Base-by-base conservation (phyloP, 30 jellyfish, hydroid and myxozoan genomes). In the Mastigias papua region DNA sequence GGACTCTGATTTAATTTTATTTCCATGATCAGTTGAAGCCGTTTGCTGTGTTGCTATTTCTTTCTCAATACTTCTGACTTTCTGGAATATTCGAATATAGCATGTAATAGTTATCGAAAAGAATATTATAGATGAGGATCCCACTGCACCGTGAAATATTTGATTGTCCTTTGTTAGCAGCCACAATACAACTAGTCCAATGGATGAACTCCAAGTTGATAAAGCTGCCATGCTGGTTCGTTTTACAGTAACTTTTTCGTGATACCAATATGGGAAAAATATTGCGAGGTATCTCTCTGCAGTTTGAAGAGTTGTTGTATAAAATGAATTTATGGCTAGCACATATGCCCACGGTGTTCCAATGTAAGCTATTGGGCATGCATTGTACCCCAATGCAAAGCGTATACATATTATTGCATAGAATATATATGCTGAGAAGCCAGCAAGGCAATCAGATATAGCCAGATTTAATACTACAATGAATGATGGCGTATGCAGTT, bases 401-500 rank as follows among this genome's bases (percentile, higher is more conserved):
- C 35, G 76, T 1, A 85, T 72, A 22, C 87, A 49, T 15, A 48
- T 73, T 19, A 48, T 42, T 10, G 94, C 81, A 73, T 85, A 85
- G 83, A 35, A 85, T 1, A 75, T 13, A 54, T 51, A 85, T 15
- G 83, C 81, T 1, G 76, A 22, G 30, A 75, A 57, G 22, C 94
- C 94, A 10, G 83, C 48, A 48, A 85, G 76, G 73, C 71, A 84
- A 32, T 84, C 93, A 2, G 93, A 50, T 16, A 84, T 67, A 0
- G 93, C 93, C 22, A 84, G 86, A 60, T 84, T 84, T 23, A 34
- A 69, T 22, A 84, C 70, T 19, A 84, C 58, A 20, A 34, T 27
- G 34, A 35, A 84, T n/a, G 93, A 71, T 21, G 93, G 93, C 6
- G 93, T 69, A 29, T 70, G 83, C 48, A 84, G 54, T 61, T 84